Evolutionary conservation across 2,113 vertebrate species (phyloP).

Genomic region (Ploceus nigricollis): DNA sequence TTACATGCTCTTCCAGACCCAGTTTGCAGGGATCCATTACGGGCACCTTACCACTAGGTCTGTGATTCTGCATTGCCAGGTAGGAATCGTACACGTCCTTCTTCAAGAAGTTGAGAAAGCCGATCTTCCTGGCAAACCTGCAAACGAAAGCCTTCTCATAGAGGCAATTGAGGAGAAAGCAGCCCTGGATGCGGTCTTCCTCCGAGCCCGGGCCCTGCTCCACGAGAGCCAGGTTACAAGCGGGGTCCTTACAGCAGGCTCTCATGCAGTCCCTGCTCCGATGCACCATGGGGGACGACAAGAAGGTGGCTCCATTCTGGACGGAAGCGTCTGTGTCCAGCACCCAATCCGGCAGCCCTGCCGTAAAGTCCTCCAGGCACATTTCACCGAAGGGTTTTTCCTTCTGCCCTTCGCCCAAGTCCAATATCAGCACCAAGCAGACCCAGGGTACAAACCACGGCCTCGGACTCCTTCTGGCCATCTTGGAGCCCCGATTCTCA

Average conservation of each 20-base stretch:
- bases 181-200: slow-evolving; percentile 70
- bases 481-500: not conserved
- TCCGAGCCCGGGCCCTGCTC: slow-evolving; percentile 55
- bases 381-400: slow-evolving; percentile 40
- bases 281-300: slow-evolving; percentile 72
- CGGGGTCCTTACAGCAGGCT: slow-evolving; percentile 80
- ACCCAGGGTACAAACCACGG: not conserved
- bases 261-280: slow-evolving; percentile 78
- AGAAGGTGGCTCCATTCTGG: slow-evolving; percentile 84
- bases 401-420: not conserved
- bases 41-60: slow-evolving; percentile 57
- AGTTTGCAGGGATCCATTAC: not conserved
- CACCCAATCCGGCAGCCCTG: slow-evolving; percentile 79
- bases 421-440: not conserved
- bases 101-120: slow-evolving; percentile 82
- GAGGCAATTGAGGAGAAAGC: slow-evolving; percentile 89
- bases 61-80: slow-evolving; percentile 31
- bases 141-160: slow-evolving; percentile 88
- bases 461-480: not conserved
- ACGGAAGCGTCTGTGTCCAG: slow-evolving; percentile 86
- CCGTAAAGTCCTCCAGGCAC: slow-evolving; percentile 74
- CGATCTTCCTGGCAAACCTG: slow-evolving; percentile 80
- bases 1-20: not conserved
- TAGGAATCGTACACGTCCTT: slow-evolving; percentile 76
- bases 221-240: slow-evolving; percentile 89